Evolutionary conservation across 2,888 invertebrate genomes (phyloP).

Genomic region (Tethea ocularis): DNA sequence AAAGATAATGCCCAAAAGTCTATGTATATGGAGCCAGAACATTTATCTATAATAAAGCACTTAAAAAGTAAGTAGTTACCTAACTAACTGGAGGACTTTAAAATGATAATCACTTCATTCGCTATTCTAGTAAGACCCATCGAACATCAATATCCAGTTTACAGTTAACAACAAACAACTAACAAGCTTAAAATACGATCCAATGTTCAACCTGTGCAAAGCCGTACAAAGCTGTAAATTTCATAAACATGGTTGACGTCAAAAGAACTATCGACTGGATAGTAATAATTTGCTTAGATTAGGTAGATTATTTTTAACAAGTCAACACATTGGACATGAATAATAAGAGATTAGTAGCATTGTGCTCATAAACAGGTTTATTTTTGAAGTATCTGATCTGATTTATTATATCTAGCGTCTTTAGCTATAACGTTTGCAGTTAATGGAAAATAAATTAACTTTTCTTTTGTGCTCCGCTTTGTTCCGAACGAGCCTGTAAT

Average conservation of each 20-base stretch:
- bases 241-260: not conserved
- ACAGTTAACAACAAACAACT: not conserved
- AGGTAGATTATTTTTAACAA: not conserved
- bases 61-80: no score
- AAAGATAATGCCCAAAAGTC: no score
- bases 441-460: conserved; percentile 11
- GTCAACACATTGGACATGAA: not conserved
- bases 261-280: no score
- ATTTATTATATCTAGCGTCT: not conserved
- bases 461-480: conserved; percentile 9
- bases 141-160: no score
- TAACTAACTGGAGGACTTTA: no score
- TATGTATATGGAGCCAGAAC: no score
- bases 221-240: not conserved
- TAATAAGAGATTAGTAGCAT: not conserved
- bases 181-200: conserved; percentile 5
- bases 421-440: not conserved
- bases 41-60: no score
- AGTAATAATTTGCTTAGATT: no score
- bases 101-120: no score
- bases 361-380: not conserved
- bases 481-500: conserved; percentile 11
- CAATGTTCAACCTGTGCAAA: not conserved
- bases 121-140: not conserved
- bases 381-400: not conserved